Percentiles rank a stretch among this genome's conserved stretches.
Evolutionary conservation across 2,113 vertebrate genomes (phyloP).

Genomic region (Python bivittatus): DNA sequence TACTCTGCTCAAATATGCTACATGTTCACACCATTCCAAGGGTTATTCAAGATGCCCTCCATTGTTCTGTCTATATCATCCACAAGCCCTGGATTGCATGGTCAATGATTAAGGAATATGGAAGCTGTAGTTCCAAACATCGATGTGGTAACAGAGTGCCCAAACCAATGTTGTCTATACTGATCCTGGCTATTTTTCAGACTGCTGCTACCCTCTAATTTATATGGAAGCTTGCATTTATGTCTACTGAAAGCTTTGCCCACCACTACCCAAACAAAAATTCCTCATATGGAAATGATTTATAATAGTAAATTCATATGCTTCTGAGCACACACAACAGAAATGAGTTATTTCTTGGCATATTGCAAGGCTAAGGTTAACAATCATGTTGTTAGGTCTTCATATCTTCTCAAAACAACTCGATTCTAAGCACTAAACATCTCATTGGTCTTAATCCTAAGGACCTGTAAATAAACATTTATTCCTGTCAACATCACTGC

Average conservation of each 20-base stretch:
- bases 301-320: slow-evolving; percentile 10
- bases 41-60: not conserved
- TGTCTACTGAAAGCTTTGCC: not conserved
- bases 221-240: not conserved
- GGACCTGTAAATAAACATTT: not conserved
- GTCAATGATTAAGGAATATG: not conserved
- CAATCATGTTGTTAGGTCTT: not conserved
- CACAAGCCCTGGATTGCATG: not conserved
- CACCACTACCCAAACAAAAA: not conserved
- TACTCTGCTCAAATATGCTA: not conserved
- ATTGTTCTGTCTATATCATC: not conserved
- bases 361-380: not conserved
- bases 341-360: slow-evolving; percentile 28
- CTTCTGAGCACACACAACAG: not conserved
- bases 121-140: not conserved
- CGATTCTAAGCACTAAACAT: not conserved
- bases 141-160: not conserved
- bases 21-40: no score
- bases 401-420: slow-evolving; percentile 7
- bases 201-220: not conserved
- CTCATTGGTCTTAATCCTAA: not conserved
- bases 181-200: not conserved
- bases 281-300: slow-evolving; percentile 31
- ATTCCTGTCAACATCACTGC: not conserved
- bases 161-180: not conserved